phyloP scores from a whole-genome alignment of 1,140 invertebrate species.

The Drosophila gunungcola region DNA sequence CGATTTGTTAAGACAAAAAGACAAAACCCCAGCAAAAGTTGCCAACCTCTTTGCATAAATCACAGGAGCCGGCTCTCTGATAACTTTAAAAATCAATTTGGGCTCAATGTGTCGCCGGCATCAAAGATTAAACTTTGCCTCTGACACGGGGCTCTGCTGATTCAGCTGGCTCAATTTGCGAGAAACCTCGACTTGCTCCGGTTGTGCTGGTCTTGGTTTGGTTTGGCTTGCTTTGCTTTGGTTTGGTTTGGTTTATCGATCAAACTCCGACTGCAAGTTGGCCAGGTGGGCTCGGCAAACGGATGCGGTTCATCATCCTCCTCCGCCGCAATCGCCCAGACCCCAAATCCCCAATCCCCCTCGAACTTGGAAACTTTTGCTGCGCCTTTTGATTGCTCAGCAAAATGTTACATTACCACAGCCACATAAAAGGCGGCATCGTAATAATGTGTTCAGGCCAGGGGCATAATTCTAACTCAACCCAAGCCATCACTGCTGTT shows the following conservation, averaged over 20 bases:
- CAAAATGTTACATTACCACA: constrained; percentile 61
- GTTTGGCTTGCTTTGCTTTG: background rate
- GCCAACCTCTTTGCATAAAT: constrained; percentile 54
- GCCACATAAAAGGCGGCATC: constrained; percentile 47
- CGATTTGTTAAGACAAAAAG: constrained; percentile 30
- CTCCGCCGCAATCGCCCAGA: background rate
- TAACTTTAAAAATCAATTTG: constrained; percentile 61
- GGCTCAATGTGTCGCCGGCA: constrained; percentile 53
- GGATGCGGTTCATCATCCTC: constrained; percentile 31
- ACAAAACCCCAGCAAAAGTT: constrained; percentile 39
- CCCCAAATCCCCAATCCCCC: background rate
- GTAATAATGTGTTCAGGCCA: constrained; percentile 35
- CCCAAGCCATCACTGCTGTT: constrained; percentile 2
- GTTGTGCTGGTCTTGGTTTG: background rate
- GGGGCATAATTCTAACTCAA: constrained; percentile 38
- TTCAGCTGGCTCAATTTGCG: constrained; percentile 29
- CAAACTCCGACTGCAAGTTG: constrained; percentile 54
- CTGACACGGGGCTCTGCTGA: constrained; percentile 29
- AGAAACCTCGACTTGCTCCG: constrained; percentile 34
- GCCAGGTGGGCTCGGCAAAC: constrained; percentile 33
- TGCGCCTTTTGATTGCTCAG: constrained; percentile 60
- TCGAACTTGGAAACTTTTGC: constrained; percentile 31
- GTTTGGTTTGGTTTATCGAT: constrained; percentile 46
- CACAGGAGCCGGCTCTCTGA: constrained; percentile 24
- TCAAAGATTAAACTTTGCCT: constrained; percentile 48